Conservation (phyloP, 2,797 vertebrate genomes). For the Bovichtus diacanthus region DNA sequence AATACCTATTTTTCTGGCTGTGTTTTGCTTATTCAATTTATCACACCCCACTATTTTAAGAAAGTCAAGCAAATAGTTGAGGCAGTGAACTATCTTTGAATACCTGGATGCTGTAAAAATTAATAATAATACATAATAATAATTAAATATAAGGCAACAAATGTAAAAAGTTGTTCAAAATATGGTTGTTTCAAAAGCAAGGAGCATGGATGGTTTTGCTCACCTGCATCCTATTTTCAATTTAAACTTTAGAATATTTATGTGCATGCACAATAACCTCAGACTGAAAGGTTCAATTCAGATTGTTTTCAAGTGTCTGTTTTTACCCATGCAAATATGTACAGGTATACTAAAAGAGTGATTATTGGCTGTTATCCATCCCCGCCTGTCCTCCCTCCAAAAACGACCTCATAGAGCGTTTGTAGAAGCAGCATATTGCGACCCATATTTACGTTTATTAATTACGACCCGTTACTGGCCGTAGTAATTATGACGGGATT, state of each 20-base stretch:
- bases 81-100: not conserved
- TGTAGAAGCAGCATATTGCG: no score
- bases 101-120: not conserved
- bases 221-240: not conserved
- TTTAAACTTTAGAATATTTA: not conserved
- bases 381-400: no score
- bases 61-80: not conserved
- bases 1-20: not conserved
- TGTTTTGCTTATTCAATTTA: not conserved
- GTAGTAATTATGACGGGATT: no score
- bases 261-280: not conserved
- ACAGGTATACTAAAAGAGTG: not conserved
- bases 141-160: no score
- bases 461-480: no score
- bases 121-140: no score
- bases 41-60: not conserved
- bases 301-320: not conserved
- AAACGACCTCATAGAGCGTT: no score
- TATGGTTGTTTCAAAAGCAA: not conserved
- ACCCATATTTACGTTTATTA: no score
- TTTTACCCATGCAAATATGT: not conserved
- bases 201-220: not conserved
- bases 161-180: not conserved
- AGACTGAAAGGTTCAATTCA: not conserved
- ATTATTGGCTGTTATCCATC: no score